Evolutionary conservation across 1,140 invertebrate genomes (phyloP).

Genomic region (Lethrus apterus): DNA sequence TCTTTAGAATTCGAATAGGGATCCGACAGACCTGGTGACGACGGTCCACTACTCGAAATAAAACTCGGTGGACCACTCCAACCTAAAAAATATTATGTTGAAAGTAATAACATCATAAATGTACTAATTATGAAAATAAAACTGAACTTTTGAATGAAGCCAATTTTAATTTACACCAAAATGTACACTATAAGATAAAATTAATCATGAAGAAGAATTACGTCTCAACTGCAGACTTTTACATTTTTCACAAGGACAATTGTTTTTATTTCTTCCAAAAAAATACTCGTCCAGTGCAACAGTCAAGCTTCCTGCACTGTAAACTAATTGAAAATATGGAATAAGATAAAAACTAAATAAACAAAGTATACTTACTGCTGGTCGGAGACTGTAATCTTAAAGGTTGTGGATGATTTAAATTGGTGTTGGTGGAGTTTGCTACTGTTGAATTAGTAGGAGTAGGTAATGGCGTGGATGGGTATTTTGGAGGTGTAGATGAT

Average conservation of each 20-base stretch:
- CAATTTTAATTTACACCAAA: too few species aligned
- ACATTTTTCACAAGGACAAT: too few species aligned
- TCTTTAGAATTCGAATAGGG: constrained; percentile 44
- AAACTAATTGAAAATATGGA: too few species aligned
- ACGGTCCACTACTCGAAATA: constrained; percentile 58
- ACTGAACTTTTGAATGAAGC: too few species aligned
- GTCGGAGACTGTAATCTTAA: constrained; percentile 41
- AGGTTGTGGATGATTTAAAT: constrained; percentile 25
- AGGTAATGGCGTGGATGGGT: constrained; percentile 49
- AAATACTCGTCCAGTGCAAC: too few species aligned
- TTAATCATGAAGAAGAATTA: too few species aligned
- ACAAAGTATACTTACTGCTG: constrained; percentile 40
- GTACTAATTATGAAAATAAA: too few species aligned
- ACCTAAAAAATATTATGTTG: constrained; percentile 38
- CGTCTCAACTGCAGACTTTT: too few species aligned
- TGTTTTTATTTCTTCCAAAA: too few species aligned
- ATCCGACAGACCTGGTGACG: constrained; percentile 54
- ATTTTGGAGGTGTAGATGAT: constrained; percentile 61
- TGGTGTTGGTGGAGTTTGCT: constrained; percentile 11
- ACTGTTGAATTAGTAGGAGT: constrained; percentile 33
- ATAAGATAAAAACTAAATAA: background rate
- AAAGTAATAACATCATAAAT: too few species aligned
- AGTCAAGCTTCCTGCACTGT: too few species aligned
- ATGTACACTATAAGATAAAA: too few species aligned
- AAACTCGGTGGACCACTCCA: constrained; percentile 56